Percentiles rank a stretch among this genome's conserved stretches.
Evolutionary conservation across 2,888 invertebrate genomes (phyloP).

Genomic region (Pimpla rufipes): DNA sequence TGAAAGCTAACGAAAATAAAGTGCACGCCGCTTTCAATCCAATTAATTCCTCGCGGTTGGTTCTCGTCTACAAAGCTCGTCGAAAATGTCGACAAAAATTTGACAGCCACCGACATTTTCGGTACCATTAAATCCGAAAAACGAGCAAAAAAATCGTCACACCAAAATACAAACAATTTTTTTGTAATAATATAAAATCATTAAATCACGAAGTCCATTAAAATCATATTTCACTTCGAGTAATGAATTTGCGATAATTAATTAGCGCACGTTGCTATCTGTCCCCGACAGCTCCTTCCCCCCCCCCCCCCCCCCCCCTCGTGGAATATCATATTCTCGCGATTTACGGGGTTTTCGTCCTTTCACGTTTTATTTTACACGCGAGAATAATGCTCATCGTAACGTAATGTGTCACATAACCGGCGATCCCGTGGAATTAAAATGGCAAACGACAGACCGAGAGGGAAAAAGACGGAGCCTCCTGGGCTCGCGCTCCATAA

Average conservation of each 20-base stretch:
- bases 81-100: neutral
- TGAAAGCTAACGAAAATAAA: neutral
- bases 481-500: too few relatives aligned
- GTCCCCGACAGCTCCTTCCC: neutral
- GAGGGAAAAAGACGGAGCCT: too few relatives aligned
- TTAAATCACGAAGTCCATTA: neutral
- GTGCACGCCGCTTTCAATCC: neutral
- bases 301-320: neutral
- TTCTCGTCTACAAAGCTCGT: neutral
- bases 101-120: neutral
- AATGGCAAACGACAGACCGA: neutral
- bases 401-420: neutral
- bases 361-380: slow-evolving; percentile 6
- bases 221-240: neutral
- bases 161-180: neutral
- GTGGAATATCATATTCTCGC: neutral
- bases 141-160: neutral
- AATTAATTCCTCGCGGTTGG: neutral
- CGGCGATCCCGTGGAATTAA: neutral
- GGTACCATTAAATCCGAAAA: neutral
- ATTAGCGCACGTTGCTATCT: neutral
- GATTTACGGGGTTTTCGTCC: neutral
- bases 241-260: neutral
- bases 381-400: neutral
- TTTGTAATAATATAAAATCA: neutral